A percentile compares a stretch with the other conserved stretches of the same genome.
These are phyloP conservation scores for Diuraphis noxia DNA, from an alignment of 1,140 invertebrate genomes.

Conservation along the genomic window DNA sequence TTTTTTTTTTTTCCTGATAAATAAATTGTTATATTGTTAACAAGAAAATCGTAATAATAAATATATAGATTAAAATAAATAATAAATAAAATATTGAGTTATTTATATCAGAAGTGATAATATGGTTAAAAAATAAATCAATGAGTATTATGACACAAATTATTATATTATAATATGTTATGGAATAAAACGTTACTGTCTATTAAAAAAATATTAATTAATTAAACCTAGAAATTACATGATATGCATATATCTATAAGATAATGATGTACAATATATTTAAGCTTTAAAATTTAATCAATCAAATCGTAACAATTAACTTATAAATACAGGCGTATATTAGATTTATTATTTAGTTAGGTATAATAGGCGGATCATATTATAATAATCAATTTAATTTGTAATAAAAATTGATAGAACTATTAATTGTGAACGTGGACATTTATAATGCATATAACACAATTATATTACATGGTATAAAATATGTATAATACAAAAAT, in stretches of 20 bases:
- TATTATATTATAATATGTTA: background rate
- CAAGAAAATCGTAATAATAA: background rate
- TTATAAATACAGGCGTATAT: background rate
- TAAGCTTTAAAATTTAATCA: background rate
- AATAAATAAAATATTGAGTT: background rate
- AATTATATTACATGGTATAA: background rate
- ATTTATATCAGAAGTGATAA: background rate
- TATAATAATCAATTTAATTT: background rate
- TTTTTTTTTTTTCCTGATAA: background rate
- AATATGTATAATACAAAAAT: background rate
- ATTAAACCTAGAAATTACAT: background rate
- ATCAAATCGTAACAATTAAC: background rate
- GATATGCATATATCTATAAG: background rate
- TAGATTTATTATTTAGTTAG: background rate
- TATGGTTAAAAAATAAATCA: background rate
- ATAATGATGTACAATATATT: background rate
- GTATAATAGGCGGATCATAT: no score
- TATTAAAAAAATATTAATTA: background rate
- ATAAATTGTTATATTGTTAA: background rate
- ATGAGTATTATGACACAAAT: background rate
- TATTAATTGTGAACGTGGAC: background rate
- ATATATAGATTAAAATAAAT: background rate
- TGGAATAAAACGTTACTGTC: background rate
- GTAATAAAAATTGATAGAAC: background rate
- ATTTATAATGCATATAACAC: background rate